phyloP scores from a whole-genome alignment of 2,113 vertebrate genomes.

The Megaceryle torquata region DNA sequence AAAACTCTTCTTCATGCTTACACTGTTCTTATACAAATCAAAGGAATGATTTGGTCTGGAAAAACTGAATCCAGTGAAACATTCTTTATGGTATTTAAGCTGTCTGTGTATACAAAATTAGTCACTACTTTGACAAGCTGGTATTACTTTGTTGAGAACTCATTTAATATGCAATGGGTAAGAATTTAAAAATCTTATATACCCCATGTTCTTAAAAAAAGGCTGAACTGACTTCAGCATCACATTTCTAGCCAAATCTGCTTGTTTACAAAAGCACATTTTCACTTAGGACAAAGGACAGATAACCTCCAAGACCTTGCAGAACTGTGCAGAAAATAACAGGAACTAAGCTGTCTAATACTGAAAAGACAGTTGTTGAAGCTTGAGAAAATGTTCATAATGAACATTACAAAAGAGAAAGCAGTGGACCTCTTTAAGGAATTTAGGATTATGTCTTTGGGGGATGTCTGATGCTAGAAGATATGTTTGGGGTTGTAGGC shows the following conservation, averaged over 20 bases:
- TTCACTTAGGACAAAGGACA: conserved; percentile 7
- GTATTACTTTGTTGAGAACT: neutral
- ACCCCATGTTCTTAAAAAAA: neutral
- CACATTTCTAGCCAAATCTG: neutral
- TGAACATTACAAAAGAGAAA: neutral
- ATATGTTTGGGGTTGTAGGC: neutral
- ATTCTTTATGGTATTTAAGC: neutral
- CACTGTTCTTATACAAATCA: neutral
- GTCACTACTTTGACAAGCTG: neutral
- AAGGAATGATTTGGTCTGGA: neutral
- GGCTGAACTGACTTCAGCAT: neutral
- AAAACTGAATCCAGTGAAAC: neutral
- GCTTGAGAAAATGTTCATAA: neutral
- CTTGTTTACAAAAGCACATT: conserved; percentile 25
- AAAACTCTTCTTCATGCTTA: neutral
- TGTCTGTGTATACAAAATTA: neutral
- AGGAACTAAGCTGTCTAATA: conserved; percentile 34
- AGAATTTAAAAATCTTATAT: neutral
- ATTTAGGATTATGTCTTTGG: neutral
- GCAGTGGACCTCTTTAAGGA: neutral
- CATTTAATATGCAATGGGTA: neutral
- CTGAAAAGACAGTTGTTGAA: neutral
- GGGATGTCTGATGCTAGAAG: neutral
- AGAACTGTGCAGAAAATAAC: conserved; percentile 44
- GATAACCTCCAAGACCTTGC: conserved; percentile 35